These are phyloP conservation scores for Nanorana parkeri DNA, from an alignment of 2,113 vertebrate genomes.

Conservation along the genomic window DNA sequence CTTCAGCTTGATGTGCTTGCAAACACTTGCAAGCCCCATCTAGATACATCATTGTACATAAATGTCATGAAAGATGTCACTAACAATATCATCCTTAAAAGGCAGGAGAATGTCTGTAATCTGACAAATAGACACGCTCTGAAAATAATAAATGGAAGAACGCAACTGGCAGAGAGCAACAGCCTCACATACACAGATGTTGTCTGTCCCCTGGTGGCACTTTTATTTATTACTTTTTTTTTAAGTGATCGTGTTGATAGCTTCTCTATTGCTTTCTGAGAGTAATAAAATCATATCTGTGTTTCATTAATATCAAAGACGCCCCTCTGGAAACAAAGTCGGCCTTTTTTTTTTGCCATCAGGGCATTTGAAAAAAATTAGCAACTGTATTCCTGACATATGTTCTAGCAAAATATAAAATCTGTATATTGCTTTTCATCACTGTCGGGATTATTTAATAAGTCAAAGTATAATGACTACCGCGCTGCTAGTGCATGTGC, in stretches of 20 bases:
- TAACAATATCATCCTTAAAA: background rate
- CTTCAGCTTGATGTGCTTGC: no score
- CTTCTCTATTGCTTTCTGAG: slow-evolving; percentile 13
- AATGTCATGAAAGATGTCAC: no score
- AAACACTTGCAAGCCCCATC: no score
- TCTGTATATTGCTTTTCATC: no score
- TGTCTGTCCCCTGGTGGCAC: slow-evolving; percentile 53
- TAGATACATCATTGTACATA: no score
- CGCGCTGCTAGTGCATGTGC: no score
- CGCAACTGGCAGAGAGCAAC: background rate
- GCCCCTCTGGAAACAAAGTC: background rate
- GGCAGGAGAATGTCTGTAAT: background rate
- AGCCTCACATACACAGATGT: slow-evolving; percentile 18
- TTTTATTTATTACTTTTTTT: slow-evolving; percentile 40
- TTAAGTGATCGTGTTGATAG: background rate
- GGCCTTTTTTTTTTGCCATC: background rate
- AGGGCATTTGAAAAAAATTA: background rate
- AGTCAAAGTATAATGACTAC: no score
- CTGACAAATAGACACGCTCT: slow-evolving; percentile 5
- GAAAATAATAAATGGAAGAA: slow-evolving; percentile 29
- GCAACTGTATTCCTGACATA: no score
- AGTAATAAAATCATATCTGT: slow-evolving; percentile 23
- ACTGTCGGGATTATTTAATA: no score
- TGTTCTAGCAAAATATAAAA: no score
- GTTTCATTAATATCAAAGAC: background rate